Evolutionary conservation across 2,888 invertebrate species (phyloP), one percentile per base, ranked within the genome.

Genomic region (Acrobasis consociella): DNA sequence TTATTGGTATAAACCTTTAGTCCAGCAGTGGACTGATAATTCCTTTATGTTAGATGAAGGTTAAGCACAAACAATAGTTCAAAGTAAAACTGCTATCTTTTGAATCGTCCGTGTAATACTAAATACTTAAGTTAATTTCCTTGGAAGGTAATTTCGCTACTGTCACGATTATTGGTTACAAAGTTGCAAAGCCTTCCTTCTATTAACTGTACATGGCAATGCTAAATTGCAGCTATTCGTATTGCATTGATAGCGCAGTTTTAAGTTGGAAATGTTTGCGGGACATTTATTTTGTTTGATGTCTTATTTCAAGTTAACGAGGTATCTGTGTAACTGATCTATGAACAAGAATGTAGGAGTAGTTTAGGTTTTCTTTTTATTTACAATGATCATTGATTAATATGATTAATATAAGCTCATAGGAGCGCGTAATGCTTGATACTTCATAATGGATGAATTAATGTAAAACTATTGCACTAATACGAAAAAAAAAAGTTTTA

Each of bases 201-300:
- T 64, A 62, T 70, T 71, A 83, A 82, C 83, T 80, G 80, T 81
- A 75, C 66, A 70, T 69, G 77, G 72, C 78, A 77, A 72, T 78
- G 78, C 70, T 81, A 81, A 78, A 83, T 84, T 72, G 78, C 77
- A 71, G 72, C 80, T 74, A 84, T 83, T 83, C 78, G 75, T 84
- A 81, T 76, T 75, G 69, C 69, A 73, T 74, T 72, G 74, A 71
- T 72, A 72, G 75, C 75, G 77, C 80, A 76, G 79, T 76, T 79
- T 72, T 75, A 66, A 66, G 71, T 76, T 75, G 72, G 71, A 76
- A 75, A 69, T 75, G 68, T 72, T 75, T 74, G 72, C 69, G 62
- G 65, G 69, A 64, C 67, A 70, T 71, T 65, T 66, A 69, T 71
- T 74, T 71, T 70, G 60, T 53, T 58, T 60, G 38, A 38, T 60